phyloP scores from a whole-genome alignment of 2,888 invertebrate species.

The Limnephilus auricula region DNA sequence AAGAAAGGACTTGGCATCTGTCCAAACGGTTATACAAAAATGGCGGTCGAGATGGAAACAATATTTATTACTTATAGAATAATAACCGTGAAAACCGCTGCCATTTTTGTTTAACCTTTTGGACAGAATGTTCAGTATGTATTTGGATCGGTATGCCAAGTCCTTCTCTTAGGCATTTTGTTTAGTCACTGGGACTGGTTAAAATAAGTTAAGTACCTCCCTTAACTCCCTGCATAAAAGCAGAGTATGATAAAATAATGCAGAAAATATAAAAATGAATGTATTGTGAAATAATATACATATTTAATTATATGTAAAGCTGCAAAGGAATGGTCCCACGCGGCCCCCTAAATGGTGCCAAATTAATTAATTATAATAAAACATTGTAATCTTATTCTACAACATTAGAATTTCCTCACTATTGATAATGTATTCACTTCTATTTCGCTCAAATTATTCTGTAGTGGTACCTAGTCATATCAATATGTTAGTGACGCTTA shows the following conservation, averaged over 20 bases:
- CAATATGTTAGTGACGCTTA: neutral
- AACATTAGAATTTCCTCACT: conserved; percentile 3
- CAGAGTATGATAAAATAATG: neutral
- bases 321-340: neutral
- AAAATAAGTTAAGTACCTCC: no score
- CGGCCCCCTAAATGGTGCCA: conserved; percentile 12
- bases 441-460: conserved; percentile 15
- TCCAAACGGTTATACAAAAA: no score
- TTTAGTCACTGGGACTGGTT: no score
- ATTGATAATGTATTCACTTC: neutral
- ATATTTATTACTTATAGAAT: no score
- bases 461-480: conserved; percentile 18
- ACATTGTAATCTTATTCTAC: neutral
- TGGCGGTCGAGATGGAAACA: no score
- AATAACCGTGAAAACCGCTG: no score
- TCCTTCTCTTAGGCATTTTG: no score
- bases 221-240: neutral
- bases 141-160: no score
- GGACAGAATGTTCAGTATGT: no score
- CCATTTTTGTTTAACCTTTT: no score
- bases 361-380: conserved; percentile 15
- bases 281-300: neutral
- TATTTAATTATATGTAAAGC: neutral
- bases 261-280: neutral
- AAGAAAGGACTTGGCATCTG: no score